Base-by-base conservation (phyloP, 2,888 invertebrate genomes). In the Oxytorus armatus region DNA sequence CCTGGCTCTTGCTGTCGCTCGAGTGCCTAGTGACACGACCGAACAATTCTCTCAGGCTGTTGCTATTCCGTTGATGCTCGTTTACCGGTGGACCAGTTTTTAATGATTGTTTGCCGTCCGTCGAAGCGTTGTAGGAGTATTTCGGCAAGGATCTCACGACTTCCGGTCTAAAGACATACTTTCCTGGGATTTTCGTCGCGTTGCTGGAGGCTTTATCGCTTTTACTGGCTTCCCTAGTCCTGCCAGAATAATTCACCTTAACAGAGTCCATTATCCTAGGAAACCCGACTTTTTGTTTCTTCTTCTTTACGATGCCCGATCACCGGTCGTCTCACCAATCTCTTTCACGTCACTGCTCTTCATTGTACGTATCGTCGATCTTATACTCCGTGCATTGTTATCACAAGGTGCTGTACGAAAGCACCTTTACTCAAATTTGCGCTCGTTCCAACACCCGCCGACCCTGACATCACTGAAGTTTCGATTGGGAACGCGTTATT, bases 201-300 rank as follows among this genome's bases (percentile, higher is more conserved):
- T 77, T 57, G 75, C 55, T 53, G 65, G 79, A 49, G 74, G 61
- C 68, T 84, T 84, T 55, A 5, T 70, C 76, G 16, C 42, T 61
- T 18, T 73, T 65, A 33, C 49, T 63, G 21, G 77, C 73, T 77
- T 80, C 80, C 59, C 76, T 74, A 51, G 79, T 82, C 79, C 79
- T 82, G 76, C 81, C 81, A 59, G 75, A 63, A 47, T 80, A 63
- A 73, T 83, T 72, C 74, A 77, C 81, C 68, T 72, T 66, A 74
- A 82, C 42, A 82, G 82, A 61, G 78, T 79, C 70, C 77, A 82
- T 85, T 81, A 84, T 83, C 79, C 63, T 74, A 47, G 42, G 51
- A n/a, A 72, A 75, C 47, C 25, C 51, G 18, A 55, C 42, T 74
- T 36, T 36, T 36, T 14, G 51, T 33, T 51, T 11, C 21, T 47